These are phyloP conservation scores for Lysandra coridon DNA, from an alignment of 2,888 invertebrate genomes.

Conservation along the genomic window DNA sequence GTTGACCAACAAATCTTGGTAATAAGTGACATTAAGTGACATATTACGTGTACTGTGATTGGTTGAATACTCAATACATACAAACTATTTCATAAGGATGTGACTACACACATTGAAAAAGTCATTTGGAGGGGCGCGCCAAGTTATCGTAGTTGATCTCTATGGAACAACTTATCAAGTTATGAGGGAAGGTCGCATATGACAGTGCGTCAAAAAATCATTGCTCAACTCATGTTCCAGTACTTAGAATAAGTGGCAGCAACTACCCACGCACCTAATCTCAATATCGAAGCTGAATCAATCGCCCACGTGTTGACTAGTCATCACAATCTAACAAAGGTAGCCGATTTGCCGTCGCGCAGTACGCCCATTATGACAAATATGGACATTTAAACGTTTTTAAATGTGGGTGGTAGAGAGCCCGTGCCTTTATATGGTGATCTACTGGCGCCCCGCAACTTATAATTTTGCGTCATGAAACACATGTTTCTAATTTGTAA, in stretches of 20 bases:
- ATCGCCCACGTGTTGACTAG: conserved; percentile 66
- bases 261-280: conserved; percentile 68
- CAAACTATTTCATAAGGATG: too few relatives aligned
- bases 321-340: conserved; percentile 72
- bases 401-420: conserved; percentile 67
- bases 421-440: conserved; percentile 62
- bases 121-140: too few relatives aligned
- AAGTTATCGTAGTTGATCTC: too few relatives aligned
- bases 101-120: too few relatives aligned
- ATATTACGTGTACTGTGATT: too few relatives aligned
- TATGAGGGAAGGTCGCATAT: neutral
- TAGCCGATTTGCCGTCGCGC: conserved; percentile 68
- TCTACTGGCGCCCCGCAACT: conserved; percentile 29
- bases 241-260: conserved; percentile 52
- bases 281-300: conserved; percentile 74
- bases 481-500: conserved; percentile 19
- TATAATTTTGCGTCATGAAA: conserved; percentile 20
- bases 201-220: conserved; percentile 9
- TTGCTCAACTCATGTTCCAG: conserved; percentile 17
- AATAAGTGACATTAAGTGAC: too few relatives aligned
- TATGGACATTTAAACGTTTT: conserved; percentile 70
- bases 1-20: too few relatives aligned
- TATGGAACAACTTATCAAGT: neutral
- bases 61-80: too few relatives aligned
- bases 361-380: conserved; percentile 71